Evolutionary conservation across 2,797 vertebrate genomes (phyloP), one percentile per base, ranked within the genome.

Genomic region (Chelon labrosus): DNA sequence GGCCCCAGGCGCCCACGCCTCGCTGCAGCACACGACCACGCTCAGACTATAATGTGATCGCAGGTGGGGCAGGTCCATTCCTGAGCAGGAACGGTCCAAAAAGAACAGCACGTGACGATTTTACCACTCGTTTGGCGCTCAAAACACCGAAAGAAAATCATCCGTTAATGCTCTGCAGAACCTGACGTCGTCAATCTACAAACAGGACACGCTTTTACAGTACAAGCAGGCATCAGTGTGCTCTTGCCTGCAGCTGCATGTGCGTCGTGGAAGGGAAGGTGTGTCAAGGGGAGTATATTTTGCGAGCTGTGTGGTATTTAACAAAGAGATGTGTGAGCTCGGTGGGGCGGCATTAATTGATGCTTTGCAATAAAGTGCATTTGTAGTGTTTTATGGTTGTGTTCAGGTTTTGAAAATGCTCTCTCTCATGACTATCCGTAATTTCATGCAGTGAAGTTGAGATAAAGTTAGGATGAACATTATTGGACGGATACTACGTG

Each of bases 171-270:
- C 57, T 65, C 12, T 53, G 46, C 22, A 27, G 53, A 49, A 67
- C 20, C 56, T 62, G 31, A 35, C 11, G 47, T 61, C 25, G 22
- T 22, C 22, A 22, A 72, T 62, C 69, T 73, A 19, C 42, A 55
- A 68, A 52, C 1, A 1, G 25, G 73, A 84, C 75, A 86, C 0
- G 60, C 77, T 85, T 87, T 82, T 68, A 37, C 71, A 79, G 75
- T 72, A 71, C 31, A 31, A 77, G 60, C 79, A 85, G 76, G 57
- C 56, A 57, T 54, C 53, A 70, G 55, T 53, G 70, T 47, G 50
- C 49, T 19, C 51, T 22, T 56, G 55, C 62, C 41, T 80, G 67
- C 37, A 65, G 68, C 53, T 37, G 37, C 10, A 4, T 66, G 72
- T 62, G 65, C 60, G 35, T 69, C 56, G 61, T 16, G n/a, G n/a